Conservation (phyloP, 2,113 vertebrate genomes). For the Eupsittula cactorum region DNA sequence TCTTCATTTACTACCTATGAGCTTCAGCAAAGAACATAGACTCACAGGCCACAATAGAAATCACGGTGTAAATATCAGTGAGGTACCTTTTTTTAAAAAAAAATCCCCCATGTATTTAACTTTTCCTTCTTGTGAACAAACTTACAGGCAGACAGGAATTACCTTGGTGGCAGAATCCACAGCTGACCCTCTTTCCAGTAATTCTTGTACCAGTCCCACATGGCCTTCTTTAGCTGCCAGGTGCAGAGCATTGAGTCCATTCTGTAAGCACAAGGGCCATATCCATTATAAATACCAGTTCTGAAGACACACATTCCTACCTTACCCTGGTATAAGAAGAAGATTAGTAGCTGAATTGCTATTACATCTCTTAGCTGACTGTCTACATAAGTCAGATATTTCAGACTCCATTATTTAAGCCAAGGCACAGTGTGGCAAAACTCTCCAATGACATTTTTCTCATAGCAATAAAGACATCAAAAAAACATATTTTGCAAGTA, state of each 20-base stretch:
- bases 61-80: background rate
- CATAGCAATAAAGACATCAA: background rate
- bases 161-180: constrained; percentile 98
- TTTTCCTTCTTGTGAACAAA: background rate
- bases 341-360: background rate
- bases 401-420: background rate
- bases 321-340: background rate
- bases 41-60: background rate
- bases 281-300: background rate
- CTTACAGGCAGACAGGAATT: background rate
- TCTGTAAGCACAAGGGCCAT: constrained; percentile 78
- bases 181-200: constrained; percentile 88
- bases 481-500: background rate
- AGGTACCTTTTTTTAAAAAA: background rate
- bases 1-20: background rate
- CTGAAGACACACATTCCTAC: background rate
- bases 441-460: background rate
- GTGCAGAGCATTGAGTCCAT: constrained; percentile 97
- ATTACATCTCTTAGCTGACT: background rate
- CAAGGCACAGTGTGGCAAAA: background rate
- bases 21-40: background rate
- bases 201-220: constrained; percentile 93
- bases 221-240: constrained; percentile 98
- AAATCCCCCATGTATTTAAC: background rate
- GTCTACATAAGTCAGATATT: constrained; percentile 3